Evolutionary conservation across 2,888 invertebrate species (phyloP).

Genomic region (Xiphydria camelus): DNA sequence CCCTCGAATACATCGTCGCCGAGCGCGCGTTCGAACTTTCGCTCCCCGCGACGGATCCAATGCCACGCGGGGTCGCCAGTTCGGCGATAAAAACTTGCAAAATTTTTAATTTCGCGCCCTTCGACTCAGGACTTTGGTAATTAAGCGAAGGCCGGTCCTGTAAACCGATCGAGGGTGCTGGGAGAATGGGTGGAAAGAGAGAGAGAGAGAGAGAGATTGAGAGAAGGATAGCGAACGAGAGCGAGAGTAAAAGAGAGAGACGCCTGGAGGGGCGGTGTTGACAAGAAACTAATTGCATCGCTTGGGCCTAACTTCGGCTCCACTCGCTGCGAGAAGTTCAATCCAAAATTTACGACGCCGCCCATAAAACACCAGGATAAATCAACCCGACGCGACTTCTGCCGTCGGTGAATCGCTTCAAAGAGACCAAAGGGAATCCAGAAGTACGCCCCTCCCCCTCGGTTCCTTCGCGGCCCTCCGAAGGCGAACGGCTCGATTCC

Average conservation of each 20-base stretch:
- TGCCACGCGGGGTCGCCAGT: background rate
- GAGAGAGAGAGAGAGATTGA: too few species aligned
- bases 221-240: too few species aligned
- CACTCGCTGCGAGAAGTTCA: constrained; percentile 10
- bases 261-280: constrained; percentile 9
- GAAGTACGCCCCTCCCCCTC: constrained; percentile 8
- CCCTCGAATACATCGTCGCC: too few species aligned
- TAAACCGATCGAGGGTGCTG: constrained; percentile 6
- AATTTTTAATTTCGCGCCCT: constrained; percentile 18
- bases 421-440: constrained; percentile 3
- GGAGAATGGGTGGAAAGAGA: too few species aligned
- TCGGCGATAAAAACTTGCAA: constrained; percentile 13
- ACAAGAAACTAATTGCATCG: constrained; percentile 20
- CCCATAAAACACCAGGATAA: constrained; percentile 16
- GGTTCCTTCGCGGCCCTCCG: too few species aligned
- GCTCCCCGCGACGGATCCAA: too few species aligned
- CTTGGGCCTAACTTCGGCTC: constrained; percentile 10
- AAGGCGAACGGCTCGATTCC: too few species aligned
- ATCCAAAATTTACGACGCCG: constrained; percentile 15
- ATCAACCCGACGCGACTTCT: constrained; percentile 13
- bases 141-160: constrained; percentile 15
- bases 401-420: constrained; percentile 3
- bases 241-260: too few species aligned
- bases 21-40: too few species aligned
- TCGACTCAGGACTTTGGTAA: constrained; percentile 17